phyloP scores from a whole-genome alignment of 2,113 vertebrate genomes.

The Eudyptes chrysolophus region DNA sequence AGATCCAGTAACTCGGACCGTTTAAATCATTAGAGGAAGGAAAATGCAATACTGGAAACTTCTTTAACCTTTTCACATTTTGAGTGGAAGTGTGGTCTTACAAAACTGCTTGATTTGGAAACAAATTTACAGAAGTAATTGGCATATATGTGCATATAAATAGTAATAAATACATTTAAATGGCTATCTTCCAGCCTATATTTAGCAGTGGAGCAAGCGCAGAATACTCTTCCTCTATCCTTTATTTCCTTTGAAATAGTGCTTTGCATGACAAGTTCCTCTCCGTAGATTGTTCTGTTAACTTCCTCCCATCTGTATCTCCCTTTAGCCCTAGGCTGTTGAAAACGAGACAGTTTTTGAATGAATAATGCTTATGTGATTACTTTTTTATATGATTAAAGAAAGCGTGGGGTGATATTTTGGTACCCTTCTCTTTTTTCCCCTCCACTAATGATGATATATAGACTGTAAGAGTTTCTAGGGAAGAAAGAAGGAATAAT shows the following conservation, averaged over 20 bases:
- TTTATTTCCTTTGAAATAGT: constrained; percentile 48
- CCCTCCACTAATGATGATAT: constrained; percentile 1
- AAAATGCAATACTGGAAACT: neutral
- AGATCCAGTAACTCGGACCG: neutral
- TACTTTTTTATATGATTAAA: constrained; percentile 47
- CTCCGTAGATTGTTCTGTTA: constrained; percentile 24
- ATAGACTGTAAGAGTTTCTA: neutral
- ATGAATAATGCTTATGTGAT: constrained; percentile 60
- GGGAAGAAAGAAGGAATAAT: neutral
- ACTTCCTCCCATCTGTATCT: constrained; percentile 46
- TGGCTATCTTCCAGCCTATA: constrained; percentile 17
- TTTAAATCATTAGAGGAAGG: neutral
- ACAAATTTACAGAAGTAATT: neutral
- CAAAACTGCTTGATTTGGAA: constrained; percentile 11
- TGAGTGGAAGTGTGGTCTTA: neutral
- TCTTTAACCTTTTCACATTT: neutral
- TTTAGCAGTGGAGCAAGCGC: constrained; percentile 4
- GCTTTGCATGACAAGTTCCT: constrained; percentile 25
- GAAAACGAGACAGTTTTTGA: constrained; percentile 53
- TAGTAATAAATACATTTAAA: constrained; percentile 11
- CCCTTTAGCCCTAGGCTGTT: constrained; percentile 35
- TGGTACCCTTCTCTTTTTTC: neutral
- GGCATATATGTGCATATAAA: constrained; percentile 5
- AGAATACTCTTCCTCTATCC: neutral
- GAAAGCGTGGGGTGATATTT: constrained; percentile 43